These are phyloP conservation scores for Drosophila neotestacea DNA, from an alignment of 2,888 invertebrate species.

Conservation along the genomic window DNA sequence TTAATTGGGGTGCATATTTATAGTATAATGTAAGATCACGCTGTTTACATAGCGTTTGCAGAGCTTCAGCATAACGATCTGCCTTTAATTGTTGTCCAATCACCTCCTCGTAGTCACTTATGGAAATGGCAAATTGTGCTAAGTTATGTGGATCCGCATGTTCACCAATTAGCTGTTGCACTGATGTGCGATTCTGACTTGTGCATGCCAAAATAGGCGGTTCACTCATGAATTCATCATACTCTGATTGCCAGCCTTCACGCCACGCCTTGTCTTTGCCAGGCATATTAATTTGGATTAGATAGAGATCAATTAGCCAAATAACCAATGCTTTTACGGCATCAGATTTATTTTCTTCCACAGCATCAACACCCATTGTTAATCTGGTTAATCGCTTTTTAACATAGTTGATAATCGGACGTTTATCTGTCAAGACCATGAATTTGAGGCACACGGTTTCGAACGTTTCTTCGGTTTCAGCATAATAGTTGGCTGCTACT, in stretches of 20 bases:
- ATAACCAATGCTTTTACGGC: constrained; percentile 96
- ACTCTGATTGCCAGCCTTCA: constrained; percentile 89
- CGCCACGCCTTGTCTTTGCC: constrained; percentile 85
- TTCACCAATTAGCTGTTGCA: constrained; percentile 96
- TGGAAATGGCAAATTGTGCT: constrained; percentile 92
- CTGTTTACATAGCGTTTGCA: constrained; percentile 90
- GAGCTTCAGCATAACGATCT: constrained; percentile 90
- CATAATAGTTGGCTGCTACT: constrained; percentile 94
- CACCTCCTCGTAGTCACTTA: constrained; percentile 95
- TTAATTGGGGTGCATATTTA: constrained; percentile 94
- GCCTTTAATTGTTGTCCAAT: constrained; percentile 95
- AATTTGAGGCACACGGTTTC: constrained; percentile 98
- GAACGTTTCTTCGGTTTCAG: constrained; percentile 95
- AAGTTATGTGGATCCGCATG: constrained; percentile 97
- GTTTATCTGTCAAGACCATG: constrained; percentile 89
- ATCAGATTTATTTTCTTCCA: constrained; percentile 89
- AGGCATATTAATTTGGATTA: constrained; percentile 92
- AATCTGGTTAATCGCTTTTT: constrained; percentile 92
- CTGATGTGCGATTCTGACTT: constrained; percentile 91
- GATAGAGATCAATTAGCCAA: constrained; percentile 97
- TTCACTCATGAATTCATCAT: constrained; percentile 91
- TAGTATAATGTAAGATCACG: constrained; percentile 93
- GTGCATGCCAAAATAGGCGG: constrained; percentile 92
- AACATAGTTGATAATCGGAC: constrained; percentile 95
- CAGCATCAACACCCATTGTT: constrained; percentile 18